Evolutionary conservation across 2,888 invertebrate genomes (phyloP), one percentile per base, ranked within the genome.

Genomic region (Margaritifera margaritifera): DNA sequence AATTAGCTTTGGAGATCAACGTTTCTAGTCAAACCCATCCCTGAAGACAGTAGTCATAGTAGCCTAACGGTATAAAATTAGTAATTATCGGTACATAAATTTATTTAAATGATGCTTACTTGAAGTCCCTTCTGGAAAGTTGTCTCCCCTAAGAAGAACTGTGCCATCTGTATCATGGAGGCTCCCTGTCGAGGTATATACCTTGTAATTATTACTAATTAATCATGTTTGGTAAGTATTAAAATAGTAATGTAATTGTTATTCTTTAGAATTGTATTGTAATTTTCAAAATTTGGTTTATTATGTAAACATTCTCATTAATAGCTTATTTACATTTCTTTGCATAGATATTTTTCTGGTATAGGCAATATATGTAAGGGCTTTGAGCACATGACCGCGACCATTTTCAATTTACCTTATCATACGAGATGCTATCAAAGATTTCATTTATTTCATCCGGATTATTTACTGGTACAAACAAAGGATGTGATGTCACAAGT

Each of bases 401-500:
- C 11, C 22, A 25, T 20, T 50, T 53, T 42, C n/a, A 18, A 25
- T 75, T 86, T 89, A 95, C 95, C 92, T 98, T 98, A 72, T 93
- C 93, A 86, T 98, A 98, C 0, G 96, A 95, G 74, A 98, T 97
- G 0, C 92, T 90, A 89, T 97, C 97, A 86, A 98, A 98, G 69
- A 97, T 94, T 80, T 96, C 94, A 0, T 95, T 96, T 66, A 98
- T 97, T 91, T 98, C 94, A 87, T 95, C 94, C 0, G 97, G 97
- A 76, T 95, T 95, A 53, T 92, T 92, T 24, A 97, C 96, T 85
- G 94, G 93, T 88, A 95, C 94, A 22, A 97, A 94, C 71, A 98
- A 96, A 0, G 97, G 95, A 91, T 97, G 97, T 8, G 97, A 96
- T 58, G 94, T 94, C 4, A 94, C 89, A 61, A 94, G 94, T 0